Base-by-base conservation (phyloP, 1,140 invertebrate species). In the Drosophila repletoides region DNA sequence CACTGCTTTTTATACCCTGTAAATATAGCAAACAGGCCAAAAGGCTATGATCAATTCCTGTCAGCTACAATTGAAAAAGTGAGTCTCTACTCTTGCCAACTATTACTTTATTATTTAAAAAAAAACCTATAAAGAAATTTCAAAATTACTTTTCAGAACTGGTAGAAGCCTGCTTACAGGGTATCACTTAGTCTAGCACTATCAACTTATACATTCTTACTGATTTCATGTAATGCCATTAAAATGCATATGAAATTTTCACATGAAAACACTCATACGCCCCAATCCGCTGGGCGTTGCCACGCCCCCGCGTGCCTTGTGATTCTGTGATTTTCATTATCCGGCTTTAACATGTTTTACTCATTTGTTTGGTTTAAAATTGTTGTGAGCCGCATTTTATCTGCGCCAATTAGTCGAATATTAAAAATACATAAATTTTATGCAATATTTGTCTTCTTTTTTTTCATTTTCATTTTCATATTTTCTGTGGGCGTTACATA, bases 341-440 rank as follows among this genome's bases (percentile, higher is more conserved):
- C 74, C 74, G 52, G 71, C 43, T 68, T 84, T 79, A 67, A 68
- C 65, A 72, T 79, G 60, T 71, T 86, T 79, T 79, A 72, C 66
- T 56, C 65, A 67, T 83, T 83, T 63, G 34, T 26, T 29, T 10
- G 21, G 53, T 22, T 81, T 72, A 72, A 80, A 65, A 56, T 43
- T 40, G 45, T 60, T 49, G 29, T 14, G 31, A 58, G 61, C 33
- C 51, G 38, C 49, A 43, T 72, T 76, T 86, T 87, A 86, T 80
- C 81, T 45, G 64, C 60, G 64, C 70, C 80, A 86, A 86, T 86
- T 86, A 87, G 80, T 86, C 68, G 72, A 75, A 72, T 76, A 86
- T 86, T 86, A 87, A 86, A 86, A 80, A 80, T 68, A 75, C 76
- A 86, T 86, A 76, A 80, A 86, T 80, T 76, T 66, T 33, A 33